phyloP scores from a whole-genome alignment of 2,797 vertebrate genomes.

The Paramormyrops hopkinsi region DNA sequence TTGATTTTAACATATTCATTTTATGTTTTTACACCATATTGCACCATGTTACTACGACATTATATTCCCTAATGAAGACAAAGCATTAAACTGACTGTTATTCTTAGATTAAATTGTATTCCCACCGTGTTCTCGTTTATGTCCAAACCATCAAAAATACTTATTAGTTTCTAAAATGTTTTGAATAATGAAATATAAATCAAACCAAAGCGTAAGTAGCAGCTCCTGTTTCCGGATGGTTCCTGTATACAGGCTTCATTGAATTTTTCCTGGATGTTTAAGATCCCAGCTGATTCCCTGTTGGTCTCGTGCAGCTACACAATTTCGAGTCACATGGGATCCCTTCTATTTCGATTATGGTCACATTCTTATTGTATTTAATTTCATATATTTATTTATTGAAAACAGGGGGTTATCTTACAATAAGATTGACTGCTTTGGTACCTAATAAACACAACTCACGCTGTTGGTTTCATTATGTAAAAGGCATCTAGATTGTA shows the following conservation, averaged over 20 bases:
- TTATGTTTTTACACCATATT: neutral
- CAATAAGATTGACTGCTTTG: neutral
- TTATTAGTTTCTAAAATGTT: neutral
- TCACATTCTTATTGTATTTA: neutral
- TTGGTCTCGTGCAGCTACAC: neutral
- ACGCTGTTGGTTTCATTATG: neutral
- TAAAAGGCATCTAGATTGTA: neutral
- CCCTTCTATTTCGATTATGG: neutral
- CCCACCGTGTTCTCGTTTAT: neutral
- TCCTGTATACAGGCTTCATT: neutral
- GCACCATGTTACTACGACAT: neutral
- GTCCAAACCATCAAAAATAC: neutral
- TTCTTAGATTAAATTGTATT: neutral
- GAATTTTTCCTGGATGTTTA: neutral
- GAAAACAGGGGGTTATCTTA: neutral
- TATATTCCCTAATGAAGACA: neutral
- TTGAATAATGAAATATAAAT: neutral
- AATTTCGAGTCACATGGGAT: neutral
- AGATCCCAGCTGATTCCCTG: neutral
- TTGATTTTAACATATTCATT: neutral
- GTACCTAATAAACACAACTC: neutral
- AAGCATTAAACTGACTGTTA: neutral
- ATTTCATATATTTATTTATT: neutral
- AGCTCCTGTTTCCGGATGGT: neutral
- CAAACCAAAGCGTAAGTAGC: neutral